Conservation (phyloP, 2,797 vertebrate species). For the Sylvia borin region DNA sequence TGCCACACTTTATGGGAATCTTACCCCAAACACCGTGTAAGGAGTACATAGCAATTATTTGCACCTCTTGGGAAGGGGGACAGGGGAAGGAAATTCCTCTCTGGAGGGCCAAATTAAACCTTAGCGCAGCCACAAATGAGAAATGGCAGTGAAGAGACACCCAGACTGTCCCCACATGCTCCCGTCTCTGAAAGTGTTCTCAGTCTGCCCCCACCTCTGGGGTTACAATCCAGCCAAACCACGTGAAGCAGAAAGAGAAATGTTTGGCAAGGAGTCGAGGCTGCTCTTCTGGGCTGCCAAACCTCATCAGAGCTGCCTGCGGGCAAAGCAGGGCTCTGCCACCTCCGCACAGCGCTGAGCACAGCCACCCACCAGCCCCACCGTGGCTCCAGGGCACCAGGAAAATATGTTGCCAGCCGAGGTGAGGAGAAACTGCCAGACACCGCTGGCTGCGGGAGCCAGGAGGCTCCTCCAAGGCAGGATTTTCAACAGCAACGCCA, state of each 20-base stretch:
- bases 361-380: neutral
- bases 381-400: neutral
- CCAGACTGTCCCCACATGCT: neutral
- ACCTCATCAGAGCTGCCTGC: conserved; percentile 26
- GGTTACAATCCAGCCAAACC: neutral
- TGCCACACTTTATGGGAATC: neutral
- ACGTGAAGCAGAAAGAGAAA: neutral
- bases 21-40: neutral
- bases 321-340: neutral
- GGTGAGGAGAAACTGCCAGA: neutral
- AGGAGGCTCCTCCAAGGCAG: neutral
- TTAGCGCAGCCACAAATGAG: neutral
- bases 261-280: neutral
- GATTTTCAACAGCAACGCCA: neutral
- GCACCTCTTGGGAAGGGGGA: neutral
- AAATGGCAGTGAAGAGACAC: neutral
- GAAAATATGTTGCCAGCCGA: neutral
- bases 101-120: neutral
- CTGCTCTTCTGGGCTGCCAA: conserved; percentile 29
- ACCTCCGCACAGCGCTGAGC: neutral
- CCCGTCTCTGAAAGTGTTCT: neutral
- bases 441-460: rapidly evolving
- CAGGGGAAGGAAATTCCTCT: neutral
- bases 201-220: neutral
- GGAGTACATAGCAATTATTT: neutral